phyloP scores from a whole-genome alignment of 2,888 invertebrate species.

The Ectemnius continuus region DNA sequence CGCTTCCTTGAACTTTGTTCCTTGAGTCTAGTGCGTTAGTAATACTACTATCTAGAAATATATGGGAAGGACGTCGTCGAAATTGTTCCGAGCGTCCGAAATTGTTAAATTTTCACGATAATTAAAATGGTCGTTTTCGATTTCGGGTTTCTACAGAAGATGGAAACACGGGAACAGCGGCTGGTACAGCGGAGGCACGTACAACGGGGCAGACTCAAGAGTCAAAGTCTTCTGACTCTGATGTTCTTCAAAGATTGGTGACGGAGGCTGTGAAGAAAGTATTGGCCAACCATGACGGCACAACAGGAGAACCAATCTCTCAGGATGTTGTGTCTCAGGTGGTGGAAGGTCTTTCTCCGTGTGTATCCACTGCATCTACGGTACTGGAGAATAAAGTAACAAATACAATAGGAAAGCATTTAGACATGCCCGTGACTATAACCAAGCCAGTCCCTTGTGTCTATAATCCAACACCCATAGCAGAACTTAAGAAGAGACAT shows the following conservation, averaged over 20 bases:
- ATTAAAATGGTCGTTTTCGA: neutral
- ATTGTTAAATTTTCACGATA: neutral
- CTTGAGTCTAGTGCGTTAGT: neutral
- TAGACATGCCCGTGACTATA: conserved; percentile 66
- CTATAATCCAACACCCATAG: conserved; percentile 84
- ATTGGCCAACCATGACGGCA: conserved; percentile 79
- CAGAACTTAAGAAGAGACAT: conserved; percentile 80
- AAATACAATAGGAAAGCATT: conserved; percentile 51
- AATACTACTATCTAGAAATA: conserved; percentile 1
- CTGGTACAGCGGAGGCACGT: conserved; percentile 54
- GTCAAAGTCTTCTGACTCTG: conserved; percentile 76
- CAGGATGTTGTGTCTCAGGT: conserved; percentile 80
- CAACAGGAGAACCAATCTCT: conserved; percentile 78
- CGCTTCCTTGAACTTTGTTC: neutral
- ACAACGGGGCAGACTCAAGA: conserved; percentile 56
- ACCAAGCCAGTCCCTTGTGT: conserved; percentile 67
- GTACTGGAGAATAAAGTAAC: conserved; percentile 23
- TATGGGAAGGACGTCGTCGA: no score
- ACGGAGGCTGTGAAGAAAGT: conserved; percentile 83
- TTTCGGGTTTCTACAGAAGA: conserved; percentile 60
- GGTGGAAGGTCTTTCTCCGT: conserved; percentile 78
- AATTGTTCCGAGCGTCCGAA: no score
- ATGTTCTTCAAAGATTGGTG: conserved; percentile 81
- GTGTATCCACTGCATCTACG: conserved; percentile 55
- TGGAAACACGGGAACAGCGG: conserved; percentile 52